A percentile compares a stretch with the other conserved stretches of the same genome.
These are phyloP conservation scores for Calypte anna DNA, from an alignment of 2,113 vertebrate species.

Conservation along the genomic window DNA sequence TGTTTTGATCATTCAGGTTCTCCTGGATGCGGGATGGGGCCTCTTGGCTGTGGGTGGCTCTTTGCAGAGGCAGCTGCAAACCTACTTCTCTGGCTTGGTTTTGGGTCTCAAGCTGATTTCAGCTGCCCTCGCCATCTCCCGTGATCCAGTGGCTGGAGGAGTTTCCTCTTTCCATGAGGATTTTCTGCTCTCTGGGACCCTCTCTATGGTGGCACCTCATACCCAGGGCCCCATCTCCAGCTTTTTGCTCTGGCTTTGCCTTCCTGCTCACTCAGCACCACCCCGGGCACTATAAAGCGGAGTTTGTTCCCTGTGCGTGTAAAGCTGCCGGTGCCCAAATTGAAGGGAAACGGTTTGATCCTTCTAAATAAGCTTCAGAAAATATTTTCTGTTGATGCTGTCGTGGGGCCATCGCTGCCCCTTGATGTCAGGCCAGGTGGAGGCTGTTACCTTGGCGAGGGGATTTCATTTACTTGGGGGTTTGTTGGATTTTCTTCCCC, in stretches of 20 bases:
- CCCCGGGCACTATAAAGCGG: neutral
- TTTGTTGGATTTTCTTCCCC: neutral
- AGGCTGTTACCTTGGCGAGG: neutral
- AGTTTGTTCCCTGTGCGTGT: slow-evolving; percentile 34
- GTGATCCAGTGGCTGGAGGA: neutral
- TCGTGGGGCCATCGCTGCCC: neutral
- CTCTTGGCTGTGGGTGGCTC: neutral
- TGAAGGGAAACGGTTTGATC: slow-evolving; percentile 28
- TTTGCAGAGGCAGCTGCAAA: neutral
- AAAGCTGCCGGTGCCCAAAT: neutral
- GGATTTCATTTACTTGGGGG: neutral
- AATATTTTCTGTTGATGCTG: slow-evolving; percentile 49
- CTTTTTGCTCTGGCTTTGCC: neutral
- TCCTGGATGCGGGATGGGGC: neutral
- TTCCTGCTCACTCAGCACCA: neutral
- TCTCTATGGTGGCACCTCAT: accelerated
- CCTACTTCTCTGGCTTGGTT: accelerated
- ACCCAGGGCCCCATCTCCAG: accelerated
- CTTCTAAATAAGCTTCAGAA: slow-evolving; percentile 8
- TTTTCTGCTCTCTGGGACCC: neutral
- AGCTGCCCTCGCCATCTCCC: neutral
- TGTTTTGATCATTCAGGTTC: neutral
- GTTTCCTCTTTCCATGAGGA: neutral
- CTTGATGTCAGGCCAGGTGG: slow-evolving; percentile 52
- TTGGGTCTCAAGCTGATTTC: neutral